Evolutionary conservation across 2,888 invertebrate genomes (phyloP).

Genomic region (Lysandra bellargus): DNA sequence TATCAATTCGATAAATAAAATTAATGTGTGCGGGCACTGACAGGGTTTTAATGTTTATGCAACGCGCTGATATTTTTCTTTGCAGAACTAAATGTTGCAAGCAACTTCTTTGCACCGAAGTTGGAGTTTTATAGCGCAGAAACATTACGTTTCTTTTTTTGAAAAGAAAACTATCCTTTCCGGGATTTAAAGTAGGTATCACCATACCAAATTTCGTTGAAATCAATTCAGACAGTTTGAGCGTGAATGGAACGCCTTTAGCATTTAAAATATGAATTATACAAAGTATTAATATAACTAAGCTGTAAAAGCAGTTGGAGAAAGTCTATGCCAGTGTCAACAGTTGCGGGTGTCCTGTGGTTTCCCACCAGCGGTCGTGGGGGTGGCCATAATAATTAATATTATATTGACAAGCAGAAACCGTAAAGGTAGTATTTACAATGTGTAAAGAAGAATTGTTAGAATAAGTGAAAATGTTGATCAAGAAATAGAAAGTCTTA

Average conservation of each 20-base stretch:
- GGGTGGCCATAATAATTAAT: not conserved
- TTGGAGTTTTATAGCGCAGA: no score
- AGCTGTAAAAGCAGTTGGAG: not conserved
- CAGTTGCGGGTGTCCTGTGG: conserved; percentile 7
- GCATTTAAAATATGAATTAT: not conserved
- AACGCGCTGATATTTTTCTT: not conserved
- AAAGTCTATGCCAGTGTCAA: not conserved
- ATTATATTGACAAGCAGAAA: conserved; percentile 7
- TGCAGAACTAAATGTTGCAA: not conserved
- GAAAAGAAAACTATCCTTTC: no score
- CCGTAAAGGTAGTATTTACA: not conserved
- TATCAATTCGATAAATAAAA: not conserved
- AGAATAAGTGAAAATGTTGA: no score
- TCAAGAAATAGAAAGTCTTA: no score
- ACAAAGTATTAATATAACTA: not conserved
- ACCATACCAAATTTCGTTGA: no score
- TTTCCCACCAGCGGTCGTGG: not conserved
- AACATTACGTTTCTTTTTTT: no score
- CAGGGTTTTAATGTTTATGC: not conserved
- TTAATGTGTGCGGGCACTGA: not conserved
- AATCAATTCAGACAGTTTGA: no score
- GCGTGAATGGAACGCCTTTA: no score
- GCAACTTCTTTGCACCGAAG: no score
- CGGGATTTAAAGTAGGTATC: no score
- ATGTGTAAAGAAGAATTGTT: not conserved